Evolutionary conservation across 37 sponge, comb jelly and placozoan genomes (phyloP), one percentile per base, ranked within the genome.

Genomic region (Bolinopsis microptera): DNA sequence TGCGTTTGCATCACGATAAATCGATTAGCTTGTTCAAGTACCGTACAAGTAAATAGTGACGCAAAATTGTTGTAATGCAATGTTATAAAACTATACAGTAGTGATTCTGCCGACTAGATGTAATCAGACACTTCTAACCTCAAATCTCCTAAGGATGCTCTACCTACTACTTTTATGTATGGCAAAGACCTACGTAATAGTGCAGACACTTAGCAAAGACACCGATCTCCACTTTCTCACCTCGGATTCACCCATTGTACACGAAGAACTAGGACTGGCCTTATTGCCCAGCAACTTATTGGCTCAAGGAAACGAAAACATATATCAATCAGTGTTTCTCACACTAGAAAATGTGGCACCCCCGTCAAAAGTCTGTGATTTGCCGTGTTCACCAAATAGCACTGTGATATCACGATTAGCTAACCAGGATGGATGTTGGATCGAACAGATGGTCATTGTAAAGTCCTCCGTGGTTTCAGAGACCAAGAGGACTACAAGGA

Each of bases 221-320:
- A 28, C 16, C 16, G 74, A 70, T 26, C 16, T 26, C 25, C 3
- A 70, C 30, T 70, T 34, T 37, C 3, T 80, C 5, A 80, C 82
- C 37, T 36, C 82, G 16, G 37, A 28, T 34, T 32, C 38, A 3
- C 90, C 90, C 27, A 41, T 86, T 24, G 22, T 86, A 16, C 34
- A 86, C 34, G 61, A 86, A 26, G 90, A 86, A 40, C 30, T 86
- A 27, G 90, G 90, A 39, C 0, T 86, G 0, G 90, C 48, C 28
- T 25, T 86, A 21, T 5, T 86, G 18, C 90, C 90, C n/a, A 1
- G 18, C 61, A 86, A 40, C 26, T 39, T 86, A 3, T 38, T 86
- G 1, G 90, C 90, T 24, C 41, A 39, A 23, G n/a, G 61, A 3
- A 13, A 1, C 2, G 26, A 39, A 25, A 86, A 39, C 30, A 38